Percentiles rank a stretch among this genome's conserved stretches.
Conservation (phyloP, 2,113 vertebrate species). For the Ailurus styani region DNA sequence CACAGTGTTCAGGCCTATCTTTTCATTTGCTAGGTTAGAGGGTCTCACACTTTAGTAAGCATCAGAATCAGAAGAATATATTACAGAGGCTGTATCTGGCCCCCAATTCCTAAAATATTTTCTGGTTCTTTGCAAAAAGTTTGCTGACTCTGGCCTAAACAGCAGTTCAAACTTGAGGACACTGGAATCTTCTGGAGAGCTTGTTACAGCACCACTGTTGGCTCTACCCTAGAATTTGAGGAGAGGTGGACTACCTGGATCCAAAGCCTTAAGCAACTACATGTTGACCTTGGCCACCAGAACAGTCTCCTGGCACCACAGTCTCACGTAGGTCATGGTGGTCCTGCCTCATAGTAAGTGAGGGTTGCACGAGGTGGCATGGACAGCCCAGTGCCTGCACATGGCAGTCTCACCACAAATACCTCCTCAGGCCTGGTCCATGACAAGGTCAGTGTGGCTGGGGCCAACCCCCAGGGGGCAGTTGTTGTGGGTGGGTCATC, state of each 20-base stretch:
- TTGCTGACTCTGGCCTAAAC: no score
- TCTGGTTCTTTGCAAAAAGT: not conserved
- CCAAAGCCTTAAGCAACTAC: not conserved
- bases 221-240: not conserved
- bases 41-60: not conserved
- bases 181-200: not conserved
- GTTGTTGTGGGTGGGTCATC: not conserved
- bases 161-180: not conserved
- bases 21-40: not conserved
- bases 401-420: not conserved
- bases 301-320: not conserved
- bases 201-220: not conserved
- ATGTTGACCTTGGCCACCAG: not conserved
- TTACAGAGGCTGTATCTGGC: no score
- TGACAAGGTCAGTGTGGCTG: not conserved
- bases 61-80: not conserved
- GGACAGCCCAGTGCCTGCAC: not conserved
- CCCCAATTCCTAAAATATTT: not conserved
- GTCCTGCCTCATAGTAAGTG: not conserved
- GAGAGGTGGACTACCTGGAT: not conserved
- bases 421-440: no score
- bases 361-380: not conserved
- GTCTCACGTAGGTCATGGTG: not conserved
- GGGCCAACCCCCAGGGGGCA: not conserved
- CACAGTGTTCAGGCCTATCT: not conserved